Evolutionary conservation across 2,113 vertebrate species (phyloP).

Genomic region (Sylvilagus bachmani): DNA sequence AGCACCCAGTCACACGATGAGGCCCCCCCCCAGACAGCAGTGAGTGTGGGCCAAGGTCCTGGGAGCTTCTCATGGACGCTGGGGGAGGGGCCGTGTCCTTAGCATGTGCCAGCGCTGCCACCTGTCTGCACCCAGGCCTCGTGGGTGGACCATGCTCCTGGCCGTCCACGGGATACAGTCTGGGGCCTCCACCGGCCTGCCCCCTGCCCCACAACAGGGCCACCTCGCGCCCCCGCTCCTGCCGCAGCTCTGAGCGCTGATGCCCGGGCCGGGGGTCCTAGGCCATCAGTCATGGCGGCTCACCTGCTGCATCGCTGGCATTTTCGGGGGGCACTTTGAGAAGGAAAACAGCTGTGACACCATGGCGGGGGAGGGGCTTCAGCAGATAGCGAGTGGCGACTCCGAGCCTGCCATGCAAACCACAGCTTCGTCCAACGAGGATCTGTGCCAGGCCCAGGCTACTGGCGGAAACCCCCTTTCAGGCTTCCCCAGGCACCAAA

Average conservation of each 20-base stretch:
- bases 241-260: not conserved
- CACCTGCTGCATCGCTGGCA: not conserved
- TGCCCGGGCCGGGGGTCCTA: not conserved
- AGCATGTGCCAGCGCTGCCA: not conserved
- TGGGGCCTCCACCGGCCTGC: not conserved
- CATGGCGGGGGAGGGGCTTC: not conserved
- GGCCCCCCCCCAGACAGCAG: not conserved
- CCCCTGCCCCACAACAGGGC: not conserved
- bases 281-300: not conserved
- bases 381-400: not conserved
- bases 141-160: accelerated
- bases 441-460: not conserved
- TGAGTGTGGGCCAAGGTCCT: not conserved
- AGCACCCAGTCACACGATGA: accelerated
- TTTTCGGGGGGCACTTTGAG: not conserved
- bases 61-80: not conserved
- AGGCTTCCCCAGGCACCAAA: not conserved
- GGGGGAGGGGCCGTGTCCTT: not conserved
- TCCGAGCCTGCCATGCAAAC: not conserved
- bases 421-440: not conserved
- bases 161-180: not conserved
- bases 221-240: not conserved
- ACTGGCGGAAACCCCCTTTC: not conserved
- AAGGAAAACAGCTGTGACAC: too few species aligned
- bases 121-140: not conserved